phyloP scores from a whole-genome alignment of 2,888 invertebrate species.

The Tillus elongatus region DNA sequence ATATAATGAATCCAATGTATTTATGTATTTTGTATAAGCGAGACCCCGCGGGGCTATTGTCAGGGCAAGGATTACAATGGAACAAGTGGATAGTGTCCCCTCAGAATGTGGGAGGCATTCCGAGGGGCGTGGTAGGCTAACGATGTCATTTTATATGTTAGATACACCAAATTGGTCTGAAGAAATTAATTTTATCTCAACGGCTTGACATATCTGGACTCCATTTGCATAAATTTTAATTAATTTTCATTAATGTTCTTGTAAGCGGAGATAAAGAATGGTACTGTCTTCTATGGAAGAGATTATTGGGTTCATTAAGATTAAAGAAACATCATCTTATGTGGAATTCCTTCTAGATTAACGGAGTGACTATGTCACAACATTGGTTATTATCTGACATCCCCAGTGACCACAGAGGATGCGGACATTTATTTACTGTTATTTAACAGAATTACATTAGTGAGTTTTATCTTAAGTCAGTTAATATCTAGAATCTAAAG shows the following conservation, averaged over 20 bases:
- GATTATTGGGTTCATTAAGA: too few species aligned
- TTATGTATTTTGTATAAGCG: conserved; percentile 45
- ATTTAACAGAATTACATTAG: too few species aligned
- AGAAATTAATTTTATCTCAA: conserved; percentile 29
- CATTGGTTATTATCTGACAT: too few species aligned
- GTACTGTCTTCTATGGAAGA: too few species aligned
- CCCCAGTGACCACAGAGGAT: too few species aligned
- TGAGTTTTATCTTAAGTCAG: too few species aligned
- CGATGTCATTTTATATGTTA: conserved; percentile 37
- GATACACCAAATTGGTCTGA: conserved; percentile 34
- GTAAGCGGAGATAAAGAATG: too few species aligned
- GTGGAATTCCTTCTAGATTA: too few species aligned
- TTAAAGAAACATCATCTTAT: too few species aligned
- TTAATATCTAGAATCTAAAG: too few species aligned
- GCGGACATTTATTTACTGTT: too few species aligned
- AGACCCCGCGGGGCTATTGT: conserved; percentile 42
- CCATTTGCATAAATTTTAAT: conserved; percentile 31
- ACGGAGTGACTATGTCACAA: too few species aligned
- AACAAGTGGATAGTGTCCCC: conserved; percentile 36
- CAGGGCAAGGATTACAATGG: conserved; percentile 38
- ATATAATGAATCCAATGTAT: conserved; percentile 45
- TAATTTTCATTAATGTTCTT: conserved; percentile 25
- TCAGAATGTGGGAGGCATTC: conserved; percentile 39
- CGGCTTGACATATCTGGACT: conserved; percentile 17
- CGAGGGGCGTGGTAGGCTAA: conserved; percentile 34